A percentile compares a stretch with the other conserved stretches of the same genome.
Evolutionary conservation across 2,797 vertebrate species (phyloP).

Genomic region (Apodemus agrarius): DNA sequence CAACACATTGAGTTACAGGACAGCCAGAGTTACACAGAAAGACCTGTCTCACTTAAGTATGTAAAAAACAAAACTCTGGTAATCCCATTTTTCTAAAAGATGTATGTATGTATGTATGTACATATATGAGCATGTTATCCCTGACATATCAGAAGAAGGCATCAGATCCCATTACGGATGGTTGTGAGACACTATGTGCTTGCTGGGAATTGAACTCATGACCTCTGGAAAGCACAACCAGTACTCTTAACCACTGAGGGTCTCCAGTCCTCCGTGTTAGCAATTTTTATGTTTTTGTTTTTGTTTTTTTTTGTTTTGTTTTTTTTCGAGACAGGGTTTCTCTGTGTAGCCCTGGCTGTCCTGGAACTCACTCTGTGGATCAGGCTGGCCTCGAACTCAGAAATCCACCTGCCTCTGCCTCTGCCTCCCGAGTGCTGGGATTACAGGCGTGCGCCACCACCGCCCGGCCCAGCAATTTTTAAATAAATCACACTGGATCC

Average conservation of each 20-base stretch:
- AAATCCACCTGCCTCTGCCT: no score
- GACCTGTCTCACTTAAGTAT: neutral
- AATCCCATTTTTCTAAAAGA: neutral
- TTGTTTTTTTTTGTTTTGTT: no score
- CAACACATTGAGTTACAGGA: neutral
- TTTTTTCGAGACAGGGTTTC: no score
- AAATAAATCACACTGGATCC: neutral
- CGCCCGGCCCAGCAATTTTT: no score
- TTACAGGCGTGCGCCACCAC: no score
- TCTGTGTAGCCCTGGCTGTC: no score
- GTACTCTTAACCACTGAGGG: neutral
- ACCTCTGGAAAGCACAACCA: neutral
- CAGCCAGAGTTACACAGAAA: neutral
- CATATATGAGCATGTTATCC: neutral
- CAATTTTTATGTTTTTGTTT: no score
- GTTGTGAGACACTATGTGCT: neutral
- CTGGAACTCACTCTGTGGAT: no score
- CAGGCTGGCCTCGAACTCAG: no score
- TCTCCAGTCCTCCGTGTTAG: neutral
- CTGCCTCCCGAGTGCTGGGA: no score
- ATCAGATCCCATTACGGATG: neutral
- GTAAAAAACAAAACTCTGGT: neutral
- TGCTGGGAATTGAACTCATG: neutral
- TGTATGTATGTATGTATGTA: no score
- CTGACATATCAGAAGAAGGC: neutral